Percentiles rank a stretch among this genome's conserved stretches.
Conservation (phyloP, 2,888 invertebrate genomes). For the Spilarctia lutea region DNA sequence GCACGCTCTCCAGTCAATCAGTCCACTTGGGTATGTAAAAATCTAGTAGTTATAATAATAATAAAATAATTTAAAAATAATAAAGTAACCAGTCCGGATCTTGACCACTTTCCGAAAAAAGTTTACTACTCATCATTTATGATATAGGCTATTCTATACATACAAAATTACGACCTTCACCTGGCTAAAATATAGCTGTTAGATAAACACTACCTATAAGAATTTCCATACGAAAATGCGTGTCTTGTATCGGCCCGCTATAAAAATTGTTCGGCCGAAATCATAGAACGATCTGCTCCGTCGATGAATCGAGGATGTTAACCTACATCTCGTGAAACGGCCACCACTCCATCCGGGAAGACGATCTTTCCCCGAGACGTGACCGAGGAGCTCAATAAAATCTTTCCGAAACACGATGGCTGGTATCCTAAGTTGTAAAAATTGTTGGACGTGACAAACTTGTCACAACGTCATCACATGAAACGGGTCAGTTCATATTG, state of each 20-base stretch:
- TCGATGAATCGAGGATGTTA: slow-evolving; percentile 75
- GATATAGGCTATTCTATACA: background rate
- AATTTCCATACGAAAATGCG: slow-evolving; percentile 38
- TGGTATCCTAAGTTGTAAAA: slow-evolving; percentile 69
- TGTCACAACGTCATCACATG: slow-evolving; percentile 38
- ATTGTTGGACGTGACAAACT: slow-evolving; percentile 70
- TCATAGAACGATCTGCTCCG: slow-evolving; percentile 79
- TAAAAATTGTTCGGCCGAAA: slow-evolving; percentile 68
- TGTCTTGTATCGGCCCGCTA: slow-evolving; percentile 50
- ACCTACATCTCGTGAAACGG: slow-evolving; percentile 73
- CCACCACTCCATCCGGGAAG: slow-evolving; percentile 66
- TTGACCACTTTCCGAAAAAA: background rate
- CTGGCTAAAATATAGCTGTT: slow-evolving; percentile 23
- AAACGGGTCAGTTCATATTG: slow-evolving; percentile 38
- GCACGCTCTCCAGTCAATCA: no score
- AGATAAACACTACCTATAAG: slow-evolving; percentile 34
- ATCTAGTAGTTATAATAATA: background rate
- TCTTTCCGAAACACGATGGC: slow-evolving; percentile 66
- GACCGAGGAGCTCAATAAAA: slow-evolving; percentile 80
- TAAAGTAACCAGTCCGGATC: no score
- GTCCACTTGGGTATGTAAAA: no score
- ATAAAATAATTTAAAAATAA: background rate
- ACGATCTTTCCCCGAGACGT: slow-evolving; percentile 77
- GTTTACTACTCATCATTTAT: background rate
- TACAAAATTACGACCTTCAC: background rate